Percentiles rank a stretch among this genome's conserved stretches.
These are phyloP conservation scores for Zaprionus gabonicus DNA, from an alignment of 1,140 invertebrate genomes.

Conservation along the genomic window DNA sequence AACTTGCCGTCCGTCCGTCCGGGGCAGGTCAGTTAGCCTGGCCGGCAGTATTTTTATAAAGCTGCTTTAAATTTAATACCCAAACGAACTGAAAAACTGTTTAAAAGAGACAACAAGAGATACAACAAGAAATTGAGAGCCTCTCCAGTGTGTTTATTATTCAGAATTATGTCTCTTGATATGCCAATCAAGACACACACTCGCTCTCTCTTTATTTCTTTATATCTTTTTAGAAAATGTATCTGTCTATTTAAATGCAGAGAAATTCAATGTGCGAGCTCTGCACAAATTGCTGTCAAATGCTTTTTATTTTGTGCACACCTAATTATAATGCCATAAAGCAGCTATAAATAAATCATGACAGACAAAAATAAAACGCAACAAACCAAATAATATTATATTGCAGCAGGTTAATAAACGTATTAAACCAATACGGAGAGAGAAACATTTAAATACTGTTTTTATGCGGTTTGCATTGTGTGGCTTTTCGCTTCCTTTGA, in stretches of 20 bases:
- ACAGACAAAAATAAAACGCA: neutral
- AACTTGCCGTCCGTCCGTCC: slow-evolving; percentile 2
- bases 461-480: neutral
- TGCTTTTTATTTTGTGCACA: neutral
- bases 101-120: neutral
- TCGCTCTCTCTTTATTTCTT: no score
- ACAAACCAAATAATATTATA: neutral
- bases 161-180: neutral
- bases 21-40: slow-evolving; percentile 27
- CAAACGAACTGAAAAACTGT: neutral
- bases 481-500: neutral
- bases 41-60: slow-evolving; percentile 9
- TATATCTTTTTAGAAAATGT: neutral
- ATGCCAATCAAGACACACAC: neutral
- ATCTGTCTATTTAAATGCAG: neutral
- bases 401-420: neutral
- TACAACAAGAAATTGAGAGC: neutral
- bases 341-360: neutral
- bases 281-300: neutral
- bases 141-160: neutral
- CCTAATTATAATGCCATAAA: slow-evolving; percentile 4
- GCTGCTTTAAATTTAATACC: slow-evolving; percentile 31
- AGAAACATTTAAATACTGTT: neutral
- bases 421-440: neutral
- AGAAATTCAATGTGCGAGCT: neutral